phyloP scores from a whole-genome alignment of 2,113 vertebrate genomes.

The Cercopithecus mona region DNA sequence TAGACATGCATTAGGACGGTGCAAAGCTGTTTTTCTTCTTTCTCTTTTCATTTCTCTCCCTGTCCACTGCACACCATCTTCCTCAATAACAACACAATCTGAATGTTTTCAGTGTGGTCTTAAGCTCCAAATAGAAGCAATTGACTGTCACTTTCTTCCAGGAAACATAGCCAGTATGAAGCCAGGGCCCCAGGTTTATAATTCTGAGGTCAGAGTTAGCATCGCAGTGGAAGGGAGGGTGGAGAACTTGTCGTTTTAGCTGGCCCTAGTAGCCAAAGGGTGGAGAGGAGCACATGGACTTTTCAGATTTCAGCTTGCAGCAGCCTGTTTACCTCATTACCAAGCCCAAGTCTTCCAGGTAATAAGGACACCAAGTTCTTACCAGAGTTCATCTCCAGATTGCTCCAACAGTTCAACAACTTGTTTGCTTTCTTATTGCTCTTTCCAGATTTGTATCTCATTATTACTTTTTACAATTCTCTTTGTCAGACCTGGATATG shows the following conservation, averaged over 20 bases:
- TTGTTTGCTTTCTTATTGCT: not conserved
- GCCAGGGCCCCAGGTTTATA: not conserved
- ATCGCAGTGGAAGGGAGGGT: constrained; percentile 1
- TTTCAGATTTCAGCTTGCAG: not conserved
- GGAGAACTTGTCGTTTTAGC: constrained; percentile 5
- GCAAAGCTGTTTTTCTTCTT: not conserved
- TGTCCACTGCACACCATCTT: not conserved
- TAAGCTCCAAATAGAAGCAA: constrained; percentile 38
- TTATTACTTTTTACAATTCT: not conserved
- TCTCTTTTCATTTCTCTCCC: not conserved
- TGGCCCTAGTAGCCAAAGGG: accelerated
- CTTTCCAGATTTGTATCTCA: not conserved
- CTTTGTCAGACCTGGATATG: not conserved
- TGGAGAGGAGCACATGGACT: not conserved
- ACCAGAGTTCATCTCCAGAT: not conserved
- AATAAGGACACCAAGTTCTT: not conserved
- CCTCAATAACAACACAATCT: not conserved
- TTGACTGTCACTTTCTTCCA: constrained; percentile 20
- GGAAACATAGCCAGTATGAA: not conserved
- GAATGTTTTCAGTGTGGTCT: constrained; percentile 22
- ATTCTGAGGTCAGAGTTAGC: constrained; percentile 18
- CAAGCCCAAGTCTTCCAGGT: not conserved
- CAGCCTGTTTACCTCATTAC: not conserved
- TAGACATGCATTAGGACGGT: not conserved
- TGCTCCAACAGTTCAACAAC: not conserved